Evolutionary conservation across 2,888 invertebrate genomes (phyloP).

Genomic region (Sarcophaga carnaria): DNA sequence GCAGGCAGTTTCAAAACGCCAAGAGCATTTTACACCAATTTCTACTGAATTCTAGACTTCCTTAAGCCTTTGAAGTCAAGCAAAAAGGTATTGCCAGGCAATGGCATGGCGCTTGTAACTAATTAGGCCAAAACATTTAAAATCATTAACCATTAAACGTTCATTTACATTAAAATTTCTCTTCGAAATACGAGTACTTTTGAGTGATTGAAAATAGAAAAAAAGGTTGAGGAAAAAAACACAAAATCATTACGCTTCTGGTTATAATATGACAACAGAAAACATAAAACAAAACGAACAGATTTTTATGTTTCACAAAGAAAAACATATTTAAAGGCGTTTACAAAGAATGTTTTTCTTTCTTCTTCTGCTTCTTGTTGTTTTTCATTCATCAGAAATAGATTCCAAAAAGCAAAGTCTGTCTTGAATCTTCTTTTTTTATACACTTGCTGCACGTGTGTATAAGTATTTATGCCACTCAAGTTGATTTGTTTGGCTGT

Average conservation of each 20-base stretch:
- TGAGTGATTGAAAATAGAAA: not conserved
- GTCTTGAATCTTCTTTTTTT: not conserved
- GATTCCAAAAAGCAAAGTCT: not conserved
- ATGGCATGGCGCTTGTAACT: not conserved
- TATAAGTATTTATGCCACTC: constrained; percentile 18
- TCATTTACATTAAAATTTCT: constrained; percentile 35
- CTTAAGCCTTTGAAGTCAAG: too few relatives aligned
- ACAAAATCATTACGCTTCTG: not conserved
- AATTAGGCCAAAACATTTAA: not conserved
- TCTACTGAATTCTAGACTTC: too few relatives aligned
- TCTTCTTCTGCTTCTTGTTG: too few relatives aligned
- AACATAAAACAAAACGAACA: not conserved
- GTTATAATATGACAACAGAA: too few relatives aligned
- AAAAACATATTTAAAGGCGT: constrained; percentile 29
- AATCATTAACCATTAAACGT: constrained; percentile 25
- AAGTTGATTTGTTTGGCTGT: not conserved
- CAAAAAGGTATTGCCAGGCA: too few relatives aligned
- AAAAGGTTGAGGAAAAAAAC: not conserved
- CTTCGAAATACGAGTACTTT: not conserved
- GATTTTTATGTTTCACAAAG: not conserved
- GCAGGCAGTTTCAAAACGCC: too few relatives aligned
- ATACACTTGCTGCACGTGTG: not conserved
- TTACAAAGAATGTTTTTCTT: constrained; percentile 17
- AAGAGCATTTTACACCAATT: too few relatives aligned
- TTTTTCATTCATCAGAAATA: not conserved